Evolutionary conservation across 2,888 invertebrate genomes (phyloP), one percentile per base, ranked within the genome.

Genomic region (Arrhopalites spinosus): DNA sequence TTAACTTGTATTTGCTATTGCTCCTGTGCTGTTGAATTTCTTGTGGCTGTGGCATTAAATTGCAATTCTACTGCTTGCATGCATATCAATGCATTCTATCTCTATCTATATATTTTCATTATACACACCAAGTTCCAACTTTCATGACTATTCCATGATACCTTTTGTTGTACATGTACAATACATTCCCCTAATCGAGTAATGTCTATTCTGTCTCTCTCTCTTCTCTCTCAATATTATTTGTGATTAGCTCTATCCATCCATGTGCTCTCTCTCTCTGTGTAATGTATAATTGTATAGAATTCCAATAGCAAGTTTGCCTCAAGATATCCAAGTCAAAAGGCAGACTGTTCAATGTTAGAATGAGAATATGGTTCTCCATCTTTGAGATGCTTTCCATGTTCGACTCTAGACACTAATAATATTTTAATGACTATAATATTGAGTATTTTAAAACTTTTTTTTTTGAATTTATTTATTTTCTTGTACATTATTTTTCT

Each of bases 41-140:
- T 59, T 59, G 59, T 25, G 59, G 59, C 59, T 59, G n/a, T 17
- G 61, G 71, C n/a, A 72, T 72, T 29, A 30, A 72, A 72, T 72
- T 72, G 61, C 71, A 72, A 25, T 43, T 15, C 20, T 61, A 23
- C 59, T 59, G 1, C 27, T 59, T 59, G 17, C 50, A 43, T 68
- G 45, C 20, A 36, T 45, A 68, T 25, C 68, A 23, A 68, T 68
- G 47, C 27, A 50, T 23, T 20, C 50, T 27, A n/a, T 17, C 5
- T 27, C 27, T 50, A 43, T 27, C 45, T 50, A 25, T 17, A 47
- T 23, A 50, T 50, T 47, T 1, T 64, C 27, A 27, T 59, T 2
- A 3, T 70, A 47, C 5, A n/a, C 23, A 20, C 56, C n/a, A 29
- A 56, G 20, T 20, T 59, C 23, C 27, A 53, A 7, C 15, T 1